These are phyloP conservation scores for Drosophila quasianomalipes DNA, from an alignment of 2,888 invertebrate species.

Conservation along the genomic window DNA sequence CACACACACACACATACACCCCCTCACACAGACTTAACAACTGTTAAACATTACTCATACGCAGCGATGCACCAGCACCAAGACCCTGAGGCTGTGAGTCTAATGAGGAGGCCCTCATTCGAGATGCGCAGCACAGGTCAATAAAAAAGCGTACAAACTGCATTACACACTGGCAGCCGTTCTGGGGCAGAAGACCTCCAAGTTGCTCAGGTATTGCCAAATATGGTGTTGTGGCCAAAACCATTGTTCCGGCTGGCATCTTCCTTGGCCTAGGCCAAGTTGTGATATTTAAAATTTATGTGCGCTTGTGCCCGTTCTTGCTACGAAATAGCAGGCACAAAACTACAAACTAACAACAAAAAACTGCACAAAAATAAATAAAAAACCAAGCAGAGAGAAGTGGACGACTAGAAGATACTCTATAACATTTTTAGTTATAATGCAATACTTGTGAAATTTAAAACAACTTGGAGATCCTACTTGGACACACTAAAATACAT, in stretches of 20 bases:
- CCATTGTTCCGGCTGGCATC: slow-evolving; percentile 66
- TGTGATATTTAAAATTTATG: slow-evolving; percentile 77
- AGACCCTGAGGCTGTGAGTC: slow-evolving; percentile 5
- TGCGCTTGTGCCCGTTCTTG: slow-evolving; percentile 60
- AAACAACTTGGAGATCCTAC: neutral
- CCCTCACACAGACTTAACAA: slow-evolving; percentile 4
- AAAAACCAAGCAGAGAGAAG: neutral
- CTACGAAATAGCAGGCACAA: slow-evolving; percentile 40
- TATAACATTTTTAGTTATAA: neutral
- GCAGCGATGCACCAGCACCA: slow-evolving; percentile 53
- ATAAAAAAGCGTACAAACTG: slow-evolving; percentile 81
- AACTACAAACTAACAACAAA: slow-evolving; percentile 18
- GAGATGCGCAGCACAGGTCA: slow-evolving; percentile 59
- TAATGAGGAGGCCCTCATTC: slow-evolving; percentile 41
- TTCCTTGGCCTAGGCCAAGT: slow-evolving; percentile 39
- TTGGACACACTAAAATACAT: neutral
- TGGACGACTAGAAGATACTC: slow-evolving; percentile 4
- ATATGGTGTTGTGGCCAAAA: slow-evolving; percentile 56
- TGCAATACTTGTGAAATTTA: neutral
- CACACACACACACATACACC: neutral
- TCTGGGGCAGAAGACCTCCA: slow-evolving; percentile 21
- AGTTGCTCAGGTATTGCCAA: slow-evolving; percentile 50
- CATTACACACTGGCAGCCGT: slow-evolving; percentile 50
- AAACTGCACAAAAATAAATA: slow-evolving; percentile 8
- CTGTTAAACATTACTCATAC: slow-evolving; percentile 67